Conservation (phyloP, 2,113 vertebrate genomes). For the Struthio camelus region DNA sequence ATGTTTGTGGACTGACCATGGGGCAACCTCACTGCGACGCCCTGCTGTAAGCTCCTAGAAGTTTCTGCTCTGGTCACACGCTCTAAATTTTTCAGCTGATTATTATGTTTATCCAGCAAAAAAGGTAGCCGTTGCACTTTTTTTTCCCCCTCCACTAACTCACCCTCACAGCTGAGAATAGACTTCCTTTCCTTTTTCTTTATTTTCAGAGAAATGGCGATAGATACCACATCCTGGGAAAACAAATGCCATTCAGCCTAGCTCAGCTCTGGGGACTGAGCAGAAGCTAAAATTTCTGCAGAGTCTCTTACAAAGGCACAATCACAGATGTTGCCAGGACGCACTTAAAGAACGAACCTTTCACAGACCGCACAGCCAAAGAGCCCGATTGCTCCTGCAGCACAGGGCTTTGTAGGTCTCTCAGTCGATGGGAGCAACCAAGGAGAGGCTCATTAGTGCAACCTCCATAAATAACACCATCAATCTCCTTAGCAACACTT, state of each 20-base stretch:
- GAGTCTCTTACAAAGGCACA: neutral
- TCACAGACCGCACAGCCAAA: accelerated
- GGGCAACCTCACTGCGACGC: neutral
- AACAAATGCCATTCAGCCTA: neutral
- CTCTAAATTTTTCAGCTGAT: neutral
- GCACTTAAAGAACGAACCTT: too few species aligned
- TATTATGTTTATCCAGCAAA: neutral
- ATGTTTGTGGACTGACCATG: neutral
- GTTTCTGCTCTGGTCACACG: neutral
- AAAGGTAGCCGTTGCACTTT: too few species aligned
- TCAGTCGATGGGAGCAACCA: neutral
- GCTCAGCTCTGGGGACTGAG: neutral
- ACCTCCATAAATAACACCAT: neutral
- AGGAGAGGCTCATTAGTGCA: neutral
- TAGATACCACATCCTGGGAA: neutral
- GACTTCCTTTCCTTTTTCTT: neutral
- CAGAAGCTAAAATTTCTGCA: neutral
- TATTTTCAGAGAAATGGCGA: neutral
- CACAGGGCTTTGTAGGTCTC: neutral
- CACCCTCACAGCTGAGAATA: neutral
- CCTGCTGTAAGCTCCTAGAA: accelerated
- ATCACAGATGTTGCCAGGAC: neutral
- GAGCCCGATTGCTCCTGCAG: neutral
- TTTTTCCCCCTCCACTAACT: neutral
- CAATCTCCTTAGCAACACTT: neutral